Evolutionary conservation across 2,888 invertebrate genomes (phyloP), one percentile per base, ranked within the genome.

Genomic region (Tiliacea citrago): DNA sequence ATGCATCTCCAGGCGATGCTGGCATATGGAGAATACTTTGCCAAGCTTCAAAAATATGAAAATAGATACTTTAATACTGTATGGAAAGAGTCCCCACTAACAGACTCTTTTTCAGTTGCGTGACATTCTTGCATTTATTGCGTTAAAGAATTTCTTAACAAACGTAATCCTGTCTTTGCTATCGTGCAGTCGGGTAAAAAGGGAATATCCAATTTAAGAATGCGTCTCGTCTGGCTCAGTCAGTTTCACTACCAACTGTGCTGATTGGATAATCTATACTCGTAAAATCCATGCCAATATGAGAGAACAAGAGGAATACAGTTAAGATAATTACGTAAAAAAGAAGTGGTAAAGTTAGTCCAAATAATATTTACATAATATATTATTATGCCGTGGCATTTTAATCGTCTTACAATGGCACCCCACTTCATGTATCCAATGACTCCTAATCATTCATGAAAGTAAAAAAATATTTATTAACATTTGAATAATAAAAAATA

Each of bases 1-100:
- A 77, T 82, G 77, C 61, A 47, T 61, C 78, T 77, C 55, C 29
- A 61, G 47, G 78, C 83, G 42, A 61, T 8, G 53, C 77, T 65
- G 16, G 68, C 78, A 76, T 76, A 67, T 49, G 18, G 18, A 51
- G 49, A 82, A 82, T 77, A 77, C 49, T 77, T 77, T 77, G 49
- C 61, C 60, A 67, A 9, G 39, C 58, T 61, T 61, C 75, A 75
- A 51, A 75, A 76, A 51, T 81, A 74, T 60, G 35, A 45, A 77
- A 79, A 62, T 61, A 49, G 1, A 60, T 60, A 45, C 21, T 42
- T n/a, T 29, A 29, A 35, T 79, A 57, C 49, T 49, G 5, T 49
- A 21, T 0, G 10, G 13, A 13, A 8, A n/a, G n/a, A n/a, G 13
- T 42, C 18, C 16, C 8, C 12, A 63, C 18, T 8, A 42, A 12